A percentile compares a stretch with the other conserved stretches of the same genome.
Evolutionary conservation across 2,888 invertebrate genomes (phyloP).

Genomic region (Pyrrhopygopsis socrates): DNA sequence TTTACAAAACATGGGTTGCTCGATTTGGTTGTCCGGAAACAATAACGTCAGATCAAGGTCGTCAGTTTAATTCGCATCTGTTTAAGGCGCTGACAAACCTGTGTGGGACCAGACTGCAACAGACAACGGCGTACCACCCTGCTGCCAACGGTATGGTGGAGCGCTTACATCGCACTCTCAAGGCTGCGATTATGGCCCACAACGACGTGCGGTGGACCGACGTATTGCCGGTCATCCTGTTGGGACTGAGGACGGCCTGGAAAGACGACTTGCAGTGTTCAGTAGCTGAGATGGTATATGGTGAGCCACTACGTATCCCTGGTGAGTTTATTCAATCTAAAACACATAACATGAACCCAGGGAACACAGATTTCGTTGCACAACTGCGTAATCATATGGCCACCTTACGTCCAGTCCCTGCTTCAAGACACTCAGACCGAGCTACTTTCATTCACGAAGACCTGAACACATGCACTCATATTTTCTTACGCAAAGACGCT

Average conservation of each 20-base stretch:
- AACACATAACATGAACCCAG: no score
- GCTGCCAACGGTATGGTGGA: background rate
- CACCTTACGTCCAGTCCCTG: background rate
- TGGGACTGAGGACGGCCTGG: background rate
- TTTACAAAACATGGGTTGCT: background rate
- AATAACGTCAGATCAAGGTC: background rate
- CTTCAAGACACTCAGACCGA: background rate
- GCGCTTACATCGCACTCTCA: background rate
- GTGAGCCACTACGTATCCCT: background rate
- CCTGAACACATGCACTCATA: background rate
- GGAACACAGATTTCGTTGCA: slow-evolving; percentile 68
- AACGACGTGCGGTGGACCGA: background rate
- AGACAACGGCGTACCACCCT: background rate
- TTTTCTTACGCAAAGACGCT: background rate
- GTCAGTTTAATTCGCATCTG: background rate
- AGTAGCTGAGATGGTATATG: background rate
- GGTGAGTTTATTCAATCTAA: background rate
- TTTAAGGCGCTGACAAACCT: background rate
- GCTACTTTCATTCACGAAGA: background rate
- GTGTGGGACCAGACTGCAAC: background rate
- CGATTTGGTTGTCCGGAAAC: background rate
- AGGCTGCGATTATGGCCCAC: background rate
- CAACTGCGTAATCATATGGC: background rate
- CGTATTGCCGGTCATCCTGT: background rate
- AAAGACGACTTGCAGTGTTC: background rate